These are phyloP conservation scores for Synanceia verrucosa DNA, from an alignment of 2,797 vertebrate species.

Conservation along the genomic window DNA sequence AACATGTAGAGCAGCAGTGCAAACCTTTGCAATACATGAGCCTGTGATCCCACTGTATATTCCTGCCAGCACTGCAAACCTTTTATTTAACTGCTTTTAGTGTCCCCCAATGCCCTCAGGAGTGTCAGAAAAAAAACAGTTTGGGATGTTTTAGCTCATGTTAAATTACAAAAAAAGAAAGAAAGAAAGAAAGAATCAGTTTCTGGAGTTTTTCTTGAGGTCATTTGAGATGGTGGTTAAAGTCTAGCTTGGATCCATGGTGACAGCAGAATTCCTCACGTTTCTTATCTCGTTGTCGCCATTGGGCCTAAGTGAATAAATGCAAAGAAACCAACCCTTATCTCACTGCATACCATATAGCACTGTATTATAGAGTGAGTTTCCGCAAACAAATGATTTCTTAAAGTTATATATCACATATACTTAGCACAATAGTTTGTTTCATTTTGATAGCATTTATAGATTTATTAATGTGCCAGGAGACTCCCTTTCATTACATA, in stretches of 20 bases:
- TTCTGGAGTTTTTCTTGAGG: conserved; percentile 71
- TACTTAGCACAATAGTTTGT: conserved; percentile 53
- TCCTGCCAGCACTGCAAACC: conserved; percentile 11
- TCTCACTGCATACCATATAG: conserved; percentile 59
- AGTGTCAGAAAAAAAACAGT: conserved; percentile 35
- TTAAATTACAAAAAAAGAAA: conserved; percentile 55
- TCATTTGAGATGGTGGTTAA: conserved; percentile 83
- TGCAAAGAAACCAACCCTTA: conserved; percentile 80
- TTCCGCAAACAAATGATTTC: conserved; percentile 36
- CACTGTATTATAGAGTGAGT: conserved; percentile 58
- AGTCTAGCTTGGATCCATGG: conserved; percentile 82
- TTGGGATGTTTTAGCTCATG: conserved; percentile 48
- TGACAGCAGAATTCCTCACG: conserved; percentile 84
- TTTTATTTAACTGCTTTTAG: conserved; percentile 14
- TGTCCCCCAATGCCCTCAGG: conserved; percentile 18
- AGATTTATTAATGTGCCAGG: conserved; percentile 22
- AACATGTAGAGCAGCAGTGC: conserved; percentile 49
- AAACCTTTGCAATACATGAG: conserved; percentile 21
- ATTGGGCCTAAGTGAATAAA: conserved; percentile 83
- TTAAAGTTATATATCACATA: conserved; percentile 16
- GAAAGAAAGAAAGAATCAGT: too few species aligned
- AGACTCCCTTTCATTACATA: conserved; percentile 22
- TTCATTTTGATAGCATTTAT: conserved; percentile 41
- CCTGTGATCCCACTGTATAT: conserved; percentile 42
- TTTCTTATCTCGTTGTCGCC: conserved; percentile 83